Percentiles rank a stretch among this genome's conserved stretches.
phyloP scores from a whole-genome alignment of 92 coral and sea anemone species.

The Actinostola sp. region DNA sequence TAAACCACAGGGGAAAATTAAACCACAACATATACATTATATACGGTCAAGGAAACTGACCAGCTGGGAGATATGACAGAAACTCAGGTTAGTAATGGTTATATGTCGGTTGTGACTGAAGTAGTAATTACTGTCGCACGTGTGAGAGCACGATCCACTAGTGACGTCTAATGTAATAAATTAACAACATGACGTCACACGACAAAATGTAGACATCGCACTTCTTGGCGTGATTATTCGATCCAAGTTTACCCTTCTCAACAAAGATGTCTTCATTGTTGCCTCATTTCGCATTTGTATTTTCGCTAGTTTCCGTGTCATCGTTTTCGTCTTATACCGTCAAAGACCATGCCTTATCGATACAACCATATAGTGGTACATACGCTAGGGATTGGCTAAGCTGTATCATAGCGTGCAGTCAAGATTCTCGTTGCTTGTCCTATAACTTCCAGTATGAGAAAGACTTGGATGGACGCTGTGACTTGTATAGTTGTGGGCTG shows the following conservation, averaged over 20 bases:
- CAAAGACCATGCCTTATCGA: slow-evolving; percentile 12
- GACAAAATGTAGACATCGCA: no score
- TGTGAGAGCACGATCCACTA: no score
- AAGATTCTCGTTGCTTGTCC: slow-evolving; percentile 19
- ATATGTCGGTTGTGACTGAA: no score
- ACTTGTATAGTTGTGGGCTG: slow-evolving; percentile 25
- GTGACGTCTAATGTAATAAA: no score
- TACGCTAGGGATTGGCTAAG: slow-evolving; percentile 5
- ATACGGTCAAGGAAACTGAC: no score
- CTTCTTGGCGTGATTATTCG: no score
- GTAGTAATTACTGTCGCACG: no score
- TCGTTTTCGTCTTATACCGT: slow-evolving; percentile 10
- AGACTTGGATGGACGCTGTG: slow-evolving; percentile 17
- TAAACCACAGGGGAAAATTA: no score
- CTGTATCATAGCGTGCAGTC: slow-evolving; percentile 3
- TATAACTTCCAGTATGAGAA: slow-evolving; percentile 16
- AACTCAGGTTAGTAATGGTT: no score
- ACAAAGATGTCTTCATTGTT: not conserved
- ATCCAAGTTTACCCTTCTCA: not conserved
- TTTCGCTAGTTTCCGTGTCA: not conserved
- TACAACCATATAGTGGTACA: not conserved
- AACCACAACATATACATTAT: no score
- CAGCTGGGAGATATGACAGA: no score
- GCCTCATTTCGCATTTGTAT: not conserved
- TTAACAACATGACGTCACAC: no score